These are phyloP conservation scores for Polyommatus iphigenia DNA, from an alignment of 2,888 invertebrate genomes.

Conservation along the genomic window DNA sequence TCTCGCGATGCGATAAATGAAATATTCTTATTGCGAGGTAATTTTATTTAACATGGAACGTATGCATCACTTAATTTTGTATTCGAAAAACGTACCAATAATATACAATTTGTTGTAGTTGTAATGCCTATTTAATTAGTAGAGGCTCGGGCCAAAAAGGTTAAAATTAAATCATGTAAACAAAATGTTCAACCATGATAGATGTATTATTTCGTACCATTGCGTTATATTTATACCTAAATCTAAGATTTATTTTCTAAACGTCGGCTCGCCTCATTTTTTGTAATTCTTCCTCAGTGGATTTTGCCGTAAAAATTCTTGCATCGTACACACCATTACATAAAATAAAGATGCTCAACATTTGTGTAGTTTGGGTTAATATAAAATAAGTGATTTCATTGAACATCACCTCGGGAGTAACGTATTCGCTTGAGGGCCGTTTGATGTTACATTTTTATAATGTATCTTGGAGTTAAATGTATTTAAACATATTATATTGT, in stretches of 20 bases:
- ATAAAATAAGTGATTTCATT: constrained; percentile 25
- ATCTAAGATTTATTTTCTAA: too few relatives aligned
- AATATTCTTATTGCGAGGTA: constrained; percentile 25
- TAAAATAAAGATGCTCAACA: background rate
- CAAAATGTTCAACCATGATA: too few relatives aligned
- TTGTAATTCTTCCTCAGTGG: background rate
- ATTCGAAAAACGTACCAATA: background rate
- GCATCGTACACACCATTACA: background rate
- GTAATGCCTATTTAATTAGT: background rate
- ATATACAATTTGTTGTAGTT: background rate
- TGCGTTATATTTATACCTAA: too few relatives aligned
- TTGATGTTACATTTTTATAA: constrained; percentile 14
- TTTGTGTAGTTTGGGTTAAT: constrained; percentile 12
- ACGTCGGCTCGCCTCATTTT: background rate
- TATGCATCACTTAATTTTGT: background rate
- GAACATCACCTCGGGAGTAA: constrained; percentile 19
- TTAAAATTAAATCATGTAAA: too few relatives aligned
- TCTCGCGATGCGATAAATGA: constrained; percentile 11
- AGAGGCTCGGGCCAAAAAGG: too few relatives aligned
- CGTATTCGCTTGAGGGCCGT: background rate
- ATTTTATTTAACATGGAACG: constrained; percentile 14
- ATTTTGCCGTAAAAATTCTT: background rate
- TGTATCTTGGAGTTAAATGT: background rate
- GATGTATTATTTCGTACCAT: too few relatives aligned
- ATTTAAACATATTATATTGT: background rate